A percentile compares a stretch with the other conserved stretches of the same genome.
Evolutionary conservation across 2,113 vertebrate species (phyloP).

Genomic region (Callipepla squamata): DNA sequence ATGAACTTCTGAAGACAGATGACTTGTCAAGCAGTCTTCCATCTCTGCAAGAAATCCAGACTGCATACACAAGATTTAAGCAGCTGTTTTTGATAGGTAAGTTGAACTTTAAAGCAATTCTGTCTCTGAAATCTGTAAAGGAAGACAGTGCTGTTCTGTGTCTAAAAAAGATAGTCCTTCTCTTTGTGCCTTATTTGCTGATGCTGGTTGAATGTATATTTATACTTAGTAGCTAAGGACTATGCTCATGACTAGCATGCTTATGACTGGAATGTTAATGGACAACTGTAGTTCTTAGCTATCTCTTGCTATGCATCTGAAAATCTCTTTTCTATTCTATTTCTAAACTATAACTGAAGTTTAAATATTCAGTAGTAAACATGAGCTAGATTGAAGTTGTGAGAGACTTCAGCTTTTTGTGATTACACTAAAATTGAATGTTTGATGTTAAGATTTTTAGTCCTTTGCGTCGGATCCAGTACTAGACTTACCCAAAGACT

Average conservation of each 20-base stretch:
- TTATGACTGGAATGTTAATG: not conserved
- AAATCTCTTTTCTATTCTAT: not conserved
- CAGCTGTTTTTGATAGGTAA: slow-evolving; percentile 89
- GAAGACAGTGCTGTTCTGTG: not conserved
- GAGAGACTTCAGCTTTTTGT: not conserved
- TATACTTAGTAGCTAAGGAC: not conserved
- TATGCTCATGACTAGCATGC: not conserved
- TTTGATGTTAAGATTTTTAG: not conserved
- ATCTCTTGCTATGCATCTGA: not conserved
- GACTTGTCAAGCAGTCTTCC: slow-evolving; percentile 86
- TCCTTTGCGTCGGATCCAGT: not conserved
- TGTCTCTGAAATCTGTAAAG: not conserved
- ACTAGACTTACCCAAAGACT: not conserved
- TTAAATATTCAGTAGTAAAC: not conserved
- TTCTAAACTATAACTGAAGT: not conserved
- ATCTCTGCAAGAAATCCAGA: slow-evolving; percentile 86
- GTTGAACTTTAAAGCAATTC: slow-evolving; percentile 15
- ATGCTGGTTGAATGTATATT: not conserved
- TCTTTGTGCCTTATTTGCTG: not conserved
- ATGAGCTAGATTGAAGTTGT: not conserved
- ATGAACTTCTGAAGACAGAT: slow-evolving; percentile 82
- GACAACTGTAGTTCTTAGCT: not conserved
- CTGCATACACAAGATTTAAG: slow-evolving; percentile 86
- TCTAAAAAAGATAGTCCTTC: not conserved
- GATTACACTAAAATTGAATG: not conserved